phyloP scores from a whole-genome alignment of 2,888 invertebrate genomes.

The Bruchidius siliquastri region DNA sequence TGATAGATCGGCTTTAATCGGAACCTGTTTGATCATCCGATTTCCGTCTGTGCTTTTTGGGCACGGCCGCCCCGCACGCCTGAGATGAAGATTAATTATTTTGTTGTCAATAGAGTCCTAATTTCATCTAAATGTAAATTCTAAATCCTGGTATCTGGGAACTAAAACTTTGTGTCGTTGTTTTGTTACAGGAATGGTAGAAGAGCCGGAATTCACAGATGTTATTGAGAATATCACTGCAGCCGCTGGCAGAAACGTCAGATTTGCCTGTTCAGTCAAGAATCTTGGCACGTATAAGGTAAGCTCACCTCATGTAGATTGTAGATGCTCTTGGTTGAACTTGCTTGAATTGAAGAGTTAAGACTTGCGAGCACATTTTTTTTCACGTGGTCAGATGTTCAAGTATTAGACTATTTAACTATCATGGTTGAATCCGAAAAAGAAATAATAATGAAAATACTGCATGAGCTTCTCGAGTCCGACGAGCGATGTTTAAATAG shows the following conservation, averaged over 20 bases:
- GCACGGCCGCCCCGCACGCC: not conserved
- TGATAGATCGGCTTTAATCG: too few species aligned
- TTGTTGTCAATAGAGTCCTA: not conserved
- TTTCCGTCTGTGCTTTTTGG: too few species aligned
- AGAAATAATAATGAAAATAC: too few species aligned
- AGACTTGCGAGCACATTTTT: too few species aligned
- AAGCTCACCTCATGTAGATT: constrained; percentile 36
- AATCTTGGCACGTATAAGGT: constrained; percentile 90
- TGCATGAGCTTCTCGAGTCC: too few species aligned
- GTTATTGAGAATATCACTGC: constrained; percentile 87
- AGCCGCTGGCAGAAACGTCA: constrained; percentile 83
- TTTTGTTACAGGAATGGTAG: constrained; percentile 64
- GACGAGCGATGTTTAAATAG: too few species aligned
- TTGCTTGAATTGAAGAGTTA: too few species aligned
- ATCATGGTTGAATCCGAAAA: too few species aligned
- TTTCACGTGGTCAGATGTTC: too few species aligned
- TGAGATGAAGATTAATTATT: not conserved
- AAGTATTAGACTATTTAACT: too few species aligned
- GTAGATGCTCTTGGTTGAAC: too few species aligned
- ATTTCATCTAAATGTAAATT: not conserved
- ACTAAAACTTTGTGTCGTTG: constrained; percentile 2
- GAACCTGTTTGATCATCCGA: too few species aligned
- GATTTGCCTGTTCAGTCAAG: constrained; percentile 85
- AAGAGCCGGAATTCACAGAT: constrained; percentile 87
- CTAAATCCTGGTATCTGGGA: not conserved